Evolutionary conservation across 1,140 invertebrate genomes (phyloP).

Genomic region (Thalassaphorura encarpata): DNA sequence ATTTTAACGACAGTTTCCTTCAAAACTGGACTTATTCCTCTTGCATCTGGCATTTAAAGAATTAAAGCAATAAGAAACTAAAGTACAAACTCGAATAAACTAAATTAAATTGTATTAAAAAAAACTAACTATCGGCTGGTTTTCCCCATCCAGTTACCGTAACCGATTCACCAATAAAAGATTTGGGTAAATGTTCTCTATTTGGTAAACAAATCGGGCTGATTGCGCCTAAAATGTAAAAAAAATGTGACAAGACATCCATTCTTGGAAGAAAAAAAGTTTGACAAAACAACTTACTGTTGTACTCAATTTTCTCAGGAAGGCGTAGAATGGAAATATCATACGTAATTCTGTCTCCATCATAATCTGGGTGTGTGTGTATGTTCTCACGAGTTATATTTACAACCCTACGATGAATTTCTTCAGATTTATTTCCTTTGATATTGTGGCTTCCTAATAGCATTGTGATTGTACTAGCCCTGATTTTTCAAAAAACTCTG

Average conservation of each 20-base stretch:
- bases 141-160: conserved; percentile 31
- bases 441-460: conserved; percentile 28
- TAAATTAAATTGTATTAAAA: too few relatives aligned
- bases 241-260: too few relatives aligned
- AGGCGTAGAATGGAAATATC: conserved; percentile 27
- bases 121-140: conserved; percentile 21
- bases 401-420: conserved; percentile 6
- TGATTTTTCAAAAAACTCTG: neutral
- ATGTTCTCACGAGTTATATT: conserved; percentile 20
- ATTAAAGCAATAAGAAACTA: too few relatives aligned
- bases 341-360: conserved; percentile 28
- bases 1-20: conserved; percentile 25
- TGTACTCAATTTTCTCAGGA: conserved; percentile 23
- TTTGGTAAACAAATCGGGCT: conserved; percentile 31
- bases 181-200: conserved; percentile 12
- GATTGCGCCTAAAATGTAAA: too few relatives aligned
- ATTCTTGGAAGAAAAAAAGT: too few relatives aligned
- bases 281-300: conserved; percentile 18
- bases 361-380: conserved; percentile 30
- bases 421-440: conserved; percentile 7
- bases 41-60: conserved; percentile 8
- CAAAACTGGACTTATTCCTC: conserved; percentile 20
- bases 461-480: conserved; percentile 24
- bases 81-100: too few relatives aligned
- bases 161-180: conserved; percentile 24